Evolutionary conservation across 1,140 invertebrate species (phyloP), one percentile per base, ranked within the genome.

Genomic region (Leptinotarsa defecta): DNA sequence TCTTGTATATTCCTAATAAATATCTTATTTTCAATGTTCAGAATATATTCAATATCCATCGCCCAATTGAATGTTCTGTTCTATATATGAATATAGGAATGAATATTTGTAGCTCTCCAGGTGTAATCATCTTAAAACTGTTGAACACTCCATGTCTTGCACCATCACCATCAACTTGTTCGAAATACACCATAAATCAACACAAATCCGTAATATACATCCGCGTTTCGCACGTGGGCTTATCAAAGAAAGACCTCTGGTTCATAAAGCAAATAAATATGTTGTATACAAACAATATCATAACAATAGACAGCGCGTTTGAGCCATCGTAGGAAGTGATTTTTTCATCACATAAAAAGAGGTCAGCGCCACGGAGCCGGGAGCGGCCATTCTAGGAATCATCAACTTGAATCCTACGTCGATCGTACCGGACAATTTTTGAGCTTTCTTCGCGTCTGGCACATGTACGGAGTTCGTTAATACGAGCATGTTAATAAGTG

Each of bases 231-330:
- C 75, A 78, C 77, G 80, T 81, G 74, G 80, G 80, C 75, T 77
- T 81, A 81, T 81, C 80, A 81, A 81, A 81, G 78, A 76, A 74
- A 75, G 74, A 76, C 70, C 73, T 68, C 73, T 69, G 75, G 72
- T 74, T 73, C 76, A 79, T 77, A 75, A 78, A 78, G 72, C 69
- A 67, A 79, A 77, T 80, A 81, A 80, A 81, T 80, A 79, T 78
- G 73, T 77, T 80, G 75, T 77, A 78, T 74, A 75, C 80, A 72
- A 76, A 81, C 78, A 78, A 76, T 76, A 68, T 78, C 74, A 77
- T 76, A 79, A 81, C 80, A 81, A 81, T 81, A 78, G 80, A 76
- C 78, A 74, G 49, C 48, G 74, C 62, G 67, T 77, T 74, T 73
- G 76, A 73, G 74, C 71, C 62, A 34, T 52, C 48, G 68, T 70